phyloP scores from a whole-genome alignment of 64 coral and sea anemone species.

The Dendronephthya gigantea region DNA sequence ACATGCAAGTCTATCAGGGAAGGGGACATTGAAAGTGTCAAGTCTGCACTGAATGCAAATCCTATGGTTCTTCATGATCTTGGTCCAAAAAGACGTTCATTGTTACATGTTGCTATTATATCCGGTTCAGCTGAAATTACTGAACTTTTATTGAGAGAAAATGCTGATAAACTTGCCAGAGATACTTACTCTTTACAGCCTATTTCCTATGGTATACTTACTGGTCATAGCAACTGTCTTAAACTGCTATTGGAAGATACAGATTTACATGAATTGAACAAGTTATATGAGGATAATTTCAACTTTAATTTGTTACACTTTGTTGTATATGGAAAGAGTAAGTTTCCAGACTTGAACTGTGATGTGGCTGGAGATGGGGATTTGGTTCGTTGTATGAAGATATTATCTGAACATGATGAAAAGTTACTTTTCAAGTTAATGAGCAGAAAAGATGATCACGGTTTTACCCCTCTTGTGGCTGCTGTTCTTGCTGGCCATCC shows the following conservation, averaged over 20 bases:
- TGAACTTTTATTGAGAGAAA: neutral
- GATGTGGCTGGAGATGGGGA: slow-evolving; percentile 2
- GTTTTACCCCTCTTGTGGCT: slow-evolving; percentile 48
- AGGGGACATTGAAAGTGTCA: slow-evolving; percentile 34
- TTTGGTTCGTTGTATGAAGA: slow-evolving; percentile 51
- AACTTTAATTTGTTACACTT: slow-evolving; percentile 76
- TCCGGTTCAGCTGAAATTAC: slow-evolving; percentile 44
- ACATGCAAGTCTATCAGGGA: slow-evolving; percentile 40
- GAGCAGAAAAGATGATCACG: slow-evolving; percentile 30
- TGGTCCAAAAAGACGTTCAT: slow-evolving; percentile 49
- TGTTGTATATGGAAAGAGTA: slow-evolving; percentile 44
- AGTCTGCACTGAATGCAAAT: slow-evolving; percentile 30
- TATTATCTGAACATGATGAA: slow-evolving; percentile 65
- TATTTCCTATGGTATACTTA: neutral
- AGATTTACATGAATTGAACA: slow-evolving; percentile 45
- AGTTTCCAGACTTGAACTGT: neutral
- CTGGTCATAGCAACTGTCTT: neutral
- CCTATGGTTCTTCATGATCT: slow-evolving; percentile 46
- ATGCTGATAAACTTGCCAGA: neutral
- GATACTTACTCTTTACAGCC: neutral
- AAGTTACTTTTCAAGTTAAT: slow-evolving; percentile 31
- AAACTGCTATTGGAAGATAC: slow-evolving; percentile 49
- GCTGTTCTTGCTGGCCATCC: slow-evolving; percentile 72
- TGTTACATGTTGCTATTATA: slow-evolving; percentile 56
- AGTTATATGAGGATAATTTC: slow-evolving; percentile 18